These are phyloP conservation scores for Porites rus DNA, from an alignment of 92 coral and sea anemone genomes.

Conservation along the genomic window DNA sequence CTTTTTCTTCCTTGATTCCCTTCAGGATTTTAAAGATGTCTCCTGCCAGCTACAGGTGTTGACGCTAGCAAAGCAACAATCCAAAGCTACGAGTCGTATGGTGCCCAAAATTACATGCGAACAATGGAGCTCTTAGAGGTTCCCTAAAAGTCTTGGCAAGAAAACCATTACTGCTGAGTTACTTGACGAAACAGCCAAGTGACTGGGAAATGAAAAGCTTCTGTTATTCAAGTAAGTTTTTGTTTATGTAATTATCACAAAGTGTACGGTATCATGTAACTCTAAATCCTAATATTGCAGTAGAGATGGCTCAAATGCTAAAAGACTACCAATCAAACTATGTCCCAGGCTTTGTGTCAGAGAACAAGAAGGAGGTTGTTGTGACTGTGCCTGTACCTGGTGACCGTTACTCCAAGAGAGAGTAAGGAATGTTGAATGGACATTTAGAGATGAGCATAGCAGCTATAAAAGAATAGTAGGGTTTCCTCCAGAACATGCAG, in stretches of 20 bases:
- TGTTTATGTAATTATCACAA: too few relatives aligned
- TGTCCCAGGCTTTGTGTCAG: conserved; percentile 28
- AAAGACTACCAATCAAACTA: conserved; percentile 23
- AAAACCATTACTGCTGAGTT: neutral
- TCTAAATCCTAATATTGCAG: conserved; percentile 52
- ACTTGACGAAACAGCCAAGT: neutral
- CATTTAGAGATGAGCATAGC: conserved; percentile 43
- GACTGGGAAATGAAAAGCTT: neutral
- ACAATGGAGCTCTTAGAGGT: neutral
- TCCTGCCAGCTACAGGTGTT: conserved; percentile 42
- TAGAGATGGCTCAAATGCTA: conserved; percentile 57
- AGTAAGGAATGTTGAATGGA: conserved; percentile 66
- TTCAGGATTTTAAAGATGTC: conserved; percentile 40
- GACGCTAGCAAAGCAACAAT: conserved; percentile 30
- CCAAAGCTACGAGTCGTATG: conserved; percentile 32
- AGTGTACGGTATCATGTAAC: too few relatives aligned
- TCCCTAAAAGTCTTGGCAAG: neutral
- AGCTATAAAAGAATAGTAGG: conserved; percentile 47
- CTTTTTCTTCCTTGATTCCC: conserved; percentile 33
- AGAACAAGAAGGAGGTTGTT: conserved; percentile 13
- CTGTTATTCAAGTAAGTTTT: neutral
- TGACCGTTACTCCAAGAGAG: conserved; percentile 71
- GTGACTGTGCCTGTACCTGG: conserved; percentile 54
- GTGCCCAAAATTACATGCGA: conserved; percentile 10
- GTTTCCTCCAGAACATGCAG: conserved; percentile 63